Percentiles rank a stretch among this genome's conserved stretches.
These are phyloP conservation scores for Apodemia duryi DNA, from an alignment of 2,888 invertebrate species.

Conservation along the genomic window DNA sequence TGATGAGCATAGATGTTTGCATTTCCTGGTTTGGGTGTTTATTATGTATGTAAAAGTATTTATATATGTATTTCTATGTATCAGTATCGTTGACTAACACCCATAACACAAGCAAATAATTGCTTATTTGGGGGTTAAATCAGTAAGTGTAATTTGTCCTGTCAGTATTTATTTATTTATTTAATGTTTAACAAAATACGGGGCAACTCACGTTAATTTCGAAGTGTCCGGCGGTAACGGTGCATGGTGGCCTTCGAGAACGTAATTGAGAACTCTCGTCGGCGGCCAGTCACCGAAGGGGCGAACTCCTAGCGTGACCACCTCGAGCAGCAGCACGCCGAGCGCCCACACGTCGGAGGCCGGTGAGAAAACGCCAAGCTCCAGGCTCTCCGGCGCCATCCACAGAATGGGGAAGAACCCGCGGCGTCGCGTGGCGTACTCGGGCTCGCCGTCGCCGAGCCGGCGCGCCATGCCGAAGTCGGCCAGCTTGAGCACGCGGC, in stretches of 20 bases:
- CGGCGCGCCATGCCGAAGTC: constrained; percentile 86
- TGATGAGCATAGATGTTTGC: no score
- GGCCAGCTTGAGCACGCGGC: constrained; percentile 85
- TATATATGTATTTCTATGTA: no score
- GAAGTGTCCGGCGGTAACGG: constrained; percentile 81
- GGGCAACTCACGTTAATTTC: constrained; percentile 39
- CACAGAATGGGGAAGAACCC: constrained; percentile 91
- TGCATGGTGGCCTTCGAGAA: constrained; percentile 82
- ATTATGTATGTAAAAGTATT: no score
- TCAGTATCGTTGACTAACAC: no score
- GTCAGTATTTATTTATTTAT: no score
- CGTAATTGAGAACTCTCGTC: constrained; percentile 80
- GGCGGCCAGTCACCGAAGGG: constrained; percentile 88
- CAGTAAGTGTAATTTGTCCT: no score
- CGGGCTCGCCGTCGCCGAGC: constrained; percentile 86
- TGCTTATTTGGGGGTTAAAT: no score
- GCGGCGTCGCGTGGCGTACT: constrained; percentile 88
- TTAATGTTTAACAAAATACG: no score
- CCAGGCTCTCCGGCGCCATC: constrained; percentile 94
- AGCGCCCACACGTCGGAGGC: constrained; percentile 94
- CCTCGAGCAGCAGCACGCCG: constrained; percentile 90
- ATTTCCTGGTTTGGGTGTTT: no score
- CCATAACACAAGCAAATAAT: no score
- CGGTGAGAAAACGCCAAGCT: constrained; percentile 84
- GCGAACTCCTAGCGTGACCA: constrained; percentile 92